Evolutionary conservation across 2,113 vertebrate genomes (phyloP).

Genomic region (Dromas ardeola): DNA sequence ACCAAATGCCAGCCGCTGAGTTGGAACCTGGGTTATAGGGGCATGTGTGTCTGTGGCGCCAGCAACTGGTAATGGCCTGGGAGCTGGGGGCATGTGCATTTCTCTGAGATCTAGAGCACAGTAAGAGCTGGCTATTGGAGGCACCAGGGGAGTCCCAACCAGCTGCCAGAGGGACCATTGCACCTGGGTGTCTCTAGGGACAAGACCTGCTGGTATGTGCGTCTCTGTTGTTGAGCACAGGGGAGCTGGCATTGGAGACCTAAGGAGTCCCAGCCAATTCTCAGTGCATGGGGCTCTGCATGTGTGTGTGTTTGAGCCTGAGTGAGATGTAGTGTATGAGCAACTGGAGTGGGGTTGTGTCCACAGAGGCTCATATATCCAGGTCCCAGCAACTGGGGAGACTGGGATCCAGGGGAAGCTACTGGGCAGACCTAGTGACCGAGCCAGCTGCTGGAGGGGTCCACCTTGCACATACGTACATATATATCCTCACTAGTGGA

Average conservation of each 20-base stretch:
- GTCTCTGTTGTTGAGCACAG: neutral
- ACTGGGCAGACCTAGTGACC: too few relatives aligned
- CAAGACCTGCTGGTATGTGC: rapidly evolving
- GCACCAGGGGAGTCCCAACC: neutral
- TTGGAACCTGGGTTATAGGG: too few relatives aligned
- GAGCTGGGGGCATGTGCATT: rapidly evolving
- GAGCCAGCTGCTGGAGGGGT: neutral
- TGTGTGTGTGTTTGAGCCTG: neutral
- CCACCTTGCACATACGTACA: neutral
- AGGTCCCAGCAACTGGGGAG: neutral
- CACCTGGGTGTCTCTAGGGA: neutral
- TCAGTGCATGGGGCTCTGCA: neutral
- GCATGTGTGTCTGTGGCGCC: neutral
- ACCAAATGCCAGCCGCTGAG: neutral
- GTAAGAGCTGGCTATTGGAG: neutral
- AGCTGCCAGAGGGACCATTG: neutral
- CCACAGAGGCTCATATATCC: rapidly evolving
- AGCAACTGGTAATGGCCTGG: neutral
- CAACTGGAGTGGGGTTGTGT: neutral
- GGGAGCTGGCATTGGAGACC: neutral
- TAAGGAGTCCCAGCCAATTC: neutral
- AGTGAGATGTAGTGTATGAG: neutral
- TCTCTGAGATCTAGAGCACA: neutral
- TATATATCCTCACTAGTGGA: neutral
- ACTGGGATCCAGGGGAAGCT: neutral